Conservation (phyloP, 2,113 vertebrate species). For the Pseudopipra pipra region DNA sequence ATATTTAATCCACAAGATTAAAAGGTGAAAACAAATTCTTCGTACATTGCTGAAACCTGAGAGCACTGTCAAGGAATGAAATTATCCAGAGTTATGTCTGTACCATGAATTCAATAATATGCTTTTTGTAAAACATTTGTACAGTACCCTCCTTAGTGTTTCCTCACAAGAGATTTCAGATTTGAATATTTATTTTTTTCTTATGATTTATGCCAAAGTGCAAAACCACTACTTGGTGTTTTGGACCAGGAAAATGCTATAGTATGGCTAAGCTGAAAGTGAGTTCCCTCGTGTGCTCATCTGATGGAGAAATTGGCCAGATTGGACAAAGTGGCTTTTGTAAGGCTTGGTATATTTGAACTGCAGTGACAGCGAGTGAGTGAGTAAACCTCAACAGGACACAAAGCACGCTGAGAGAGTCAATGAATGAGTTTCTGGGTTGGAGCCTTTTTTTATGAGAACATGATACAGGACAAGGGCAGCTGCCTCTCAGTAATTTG, state of each 20-base stretch:
- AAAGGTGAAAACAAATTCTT: conserved; percentile 38
- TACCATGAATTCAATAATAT: background rate
- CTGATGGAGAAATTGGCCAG: background rate
- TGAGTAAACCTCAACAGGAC: background rate
- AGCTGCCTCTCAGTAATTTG: background rate
- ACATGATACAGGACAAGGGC: background rate
- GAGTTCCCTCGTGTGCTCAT: background rate
- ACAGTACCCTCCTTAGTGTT: background rate
- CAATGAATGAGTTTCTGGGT: background rate
- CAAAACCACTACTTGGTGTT: background rate
- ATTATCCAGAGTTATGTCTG: conserved; percentile 18
- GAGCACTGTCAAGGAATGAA: background rate
- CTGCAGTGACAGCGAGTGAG: background rate
- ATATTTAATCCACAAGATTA: conserved; percentile 37
- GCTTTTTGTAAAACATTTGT: background rate
- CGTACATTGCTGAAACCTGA: background rate
- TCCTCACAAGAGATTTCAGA: background rate
- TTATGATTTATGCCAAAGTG: fast-evolving
- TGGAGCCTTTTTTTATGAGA: background rate
- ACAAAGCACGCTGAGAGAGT: background rate
- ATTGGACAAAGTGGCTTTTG: background rate
- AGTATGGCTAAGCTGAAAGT: background rate
- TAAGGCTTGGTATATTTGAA: background rate
- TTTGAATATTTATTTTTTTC: background rate
- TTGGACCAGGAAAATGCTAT: background rate